phyloP scores from a whole-genome alignment of 2,113 vertebrate species.

The Columba livia region DNA sequence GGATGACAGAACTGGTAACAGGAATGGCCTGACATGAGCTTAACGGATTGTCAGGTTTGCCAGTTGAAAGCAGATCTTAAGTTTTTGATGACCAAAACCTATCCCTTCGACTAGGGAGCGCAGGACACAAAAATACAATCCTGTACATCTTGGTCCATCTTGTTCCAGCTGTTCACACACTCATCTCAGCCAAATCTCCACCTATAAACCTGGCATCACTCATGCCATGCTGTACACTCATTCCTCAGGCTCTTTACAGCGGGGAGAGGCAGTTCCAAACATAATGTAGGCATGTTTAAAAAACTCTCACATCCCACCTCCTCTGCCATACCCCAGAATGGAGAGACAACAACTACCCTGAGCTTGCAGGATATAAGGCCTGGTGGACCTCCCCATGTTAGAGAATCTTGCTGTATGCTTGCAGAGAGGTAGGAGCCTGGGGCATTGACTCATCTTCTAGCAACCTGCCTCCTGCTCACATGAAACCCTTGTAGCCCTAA shows the following conservation, averaged over 20 bases:
- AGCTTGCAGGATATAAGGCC: not conserved
- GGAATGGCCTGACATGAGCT: not conserved
- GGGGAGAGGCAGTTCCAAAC: not conserved
- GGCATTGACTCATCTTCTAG: not conserved
- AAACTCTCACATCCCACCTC: not conserved
- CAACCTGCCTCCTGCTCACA: not conserved
- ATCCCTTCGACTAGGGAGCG: not conserved
- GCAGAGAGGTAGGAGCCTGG: not conserved
- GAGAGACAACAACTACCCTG: not conserved
- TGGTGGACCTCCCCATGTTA: fast-evolving
- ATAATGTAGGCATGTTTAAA: not conserved
- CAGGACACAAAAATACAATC: not conserved
- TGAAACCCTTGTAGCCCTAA: not conserved
- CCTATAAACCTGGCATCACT: not conserved
- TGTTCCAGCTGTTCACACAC: not conserved
- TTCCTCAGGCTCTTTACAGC: not conserved
- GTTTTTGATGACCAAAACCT: not conserved
- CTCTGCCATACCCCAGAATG: not conserved
- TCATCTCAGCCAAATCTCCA: not conserved
- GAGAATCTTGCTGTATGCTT: not conserved
- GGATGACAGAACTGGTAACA: not conserved
- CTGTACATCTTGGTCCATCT: not conserved
- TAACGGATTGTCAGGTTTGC: not conserved
- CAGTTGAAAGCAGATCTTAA: not conserved
- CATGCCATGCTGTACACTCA: not conserved